Percentiles rank a stretch among this genome's conserved stretches.
These are phyloP conservation scores for Andinoacara biseriatus DNA, from an alignment of 2,113 vertebrate genomes.

Conservation along the genomic window DNA sequence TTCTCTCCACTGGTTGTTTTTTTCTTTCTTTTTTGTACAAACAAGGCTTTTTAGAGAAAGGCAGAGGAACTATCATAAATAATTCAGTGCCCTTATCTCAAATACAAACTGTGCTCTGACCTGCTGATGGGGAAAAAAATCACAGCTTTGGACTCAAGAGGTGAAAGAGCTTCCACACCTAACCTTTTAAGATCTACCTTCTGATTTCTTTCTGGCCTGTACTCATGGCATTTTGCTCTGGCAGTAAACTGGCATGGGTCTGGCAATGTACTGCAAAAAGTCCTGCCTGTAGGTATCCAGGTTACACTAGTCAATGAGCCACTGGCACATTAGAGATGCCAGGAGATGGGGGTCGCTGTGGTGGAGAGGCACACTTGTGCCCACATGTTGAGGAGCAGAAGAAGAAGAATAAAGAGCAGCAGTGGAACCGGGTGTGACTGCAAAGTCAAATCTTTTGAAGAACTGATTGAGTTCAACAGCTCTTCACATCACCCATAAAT, in stretches of 20 bases:
- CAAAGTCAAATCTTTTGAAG: too few species aligned
- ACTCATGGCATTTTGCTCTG: not conserved
- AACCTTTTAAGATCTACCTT: not conserved
- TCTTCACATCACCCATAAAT: too few species aligned
- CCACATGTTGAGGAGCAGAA: too few species aligned
- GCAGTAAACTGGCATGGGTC: not conserved
- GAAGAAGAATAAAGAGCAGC: too few species aligned
- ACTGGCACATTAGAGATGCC: too few species aligned
- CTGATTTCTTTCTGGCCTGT: not conserved
- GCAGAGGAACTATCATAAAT: slow-evolving; percentile 16
- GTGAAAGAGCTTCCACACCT: not conserved
- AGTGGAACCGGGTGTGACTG: too few species aligned
- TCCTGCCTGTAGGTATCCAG: not conserved
- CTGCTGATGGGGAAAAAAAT: not conserved
- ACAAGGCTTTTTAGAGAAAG: slow-evolving; percentile 1
- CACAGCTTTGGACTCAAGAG: not conserved
- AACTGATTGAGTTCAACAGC: too few species aligned
- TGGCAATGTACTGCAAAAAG: not conserved
- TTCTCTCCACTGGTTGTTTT: not conserved
- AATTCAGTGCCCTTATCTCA: slow-evolving; percentile 16
- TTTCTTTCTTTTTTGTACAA: not conserved
- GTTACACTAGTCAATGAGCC: not conserved
- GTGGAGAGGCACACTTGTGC: too few species aligned
- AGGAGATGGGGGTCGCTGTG: too few species aligned
- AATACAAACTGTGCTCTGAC: not conserved